Base-by-base conservation (phyloP, 1,140 invertebrate species). In the Diabrotica undecimpunctata region DNA sequence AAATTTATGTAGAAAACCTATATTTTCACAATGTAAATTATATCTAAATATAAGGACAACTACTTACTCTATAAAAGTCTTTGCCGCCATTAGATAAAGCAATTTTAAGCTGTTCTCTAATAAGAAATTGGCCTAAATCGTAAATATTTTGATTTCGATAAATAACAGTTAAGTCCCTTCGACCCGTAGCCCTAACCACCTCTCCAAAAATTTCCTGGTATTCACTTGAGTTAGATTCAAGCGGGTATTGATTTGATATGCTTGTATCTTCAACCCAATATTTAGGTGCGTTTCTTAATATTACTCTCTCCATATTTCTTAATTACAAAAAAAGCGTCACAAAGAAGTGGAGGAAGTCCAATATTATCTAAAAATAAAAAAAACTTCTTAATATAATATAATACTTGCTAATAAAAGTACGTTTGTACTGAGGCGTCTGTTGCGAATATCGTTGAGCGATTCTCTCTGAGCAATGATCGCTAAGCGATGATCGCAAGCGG, bases 121-220 rank as follows among this genome's bases (percentile, higher is more conserved):
- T 60, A 8, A 65, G 41, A 1, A 51, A 53, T 13, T 65, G 64
- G 1, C 64, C 64, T 14, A 65, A 60, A 37, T 65, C 64, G 37
- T 65, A 53, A 35, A 65, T 54, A 54, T 59, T 52, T 38, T 65
- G 64, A 51, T 51, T 51, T 61, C 59, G 13, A 6, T 14, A 9
- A 36, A 61, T 61, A 36, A 7, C 3, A 5, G 6, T 52, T 8
- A 52, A 41, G 9, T 9, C 4, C 8, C 6, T 61, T 9, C 8
- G 25, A 11, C 10, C 5, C 13, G 25, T 50, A 25, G 59, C 59
- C 11, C 4, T 13, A 25, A 14, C 4, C 2, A 51, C n/a, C 7
- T 61, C 41, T 11, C 10, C 50, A 12, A 9, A 8, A 51, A 61
- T 61, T 38, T 57, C 11, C 37, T 57, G 5, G 12, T 51, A 51